Conservation (phyloP, 2,888 invertebrate species). For the Myopa tessellatipennis region DNA sequence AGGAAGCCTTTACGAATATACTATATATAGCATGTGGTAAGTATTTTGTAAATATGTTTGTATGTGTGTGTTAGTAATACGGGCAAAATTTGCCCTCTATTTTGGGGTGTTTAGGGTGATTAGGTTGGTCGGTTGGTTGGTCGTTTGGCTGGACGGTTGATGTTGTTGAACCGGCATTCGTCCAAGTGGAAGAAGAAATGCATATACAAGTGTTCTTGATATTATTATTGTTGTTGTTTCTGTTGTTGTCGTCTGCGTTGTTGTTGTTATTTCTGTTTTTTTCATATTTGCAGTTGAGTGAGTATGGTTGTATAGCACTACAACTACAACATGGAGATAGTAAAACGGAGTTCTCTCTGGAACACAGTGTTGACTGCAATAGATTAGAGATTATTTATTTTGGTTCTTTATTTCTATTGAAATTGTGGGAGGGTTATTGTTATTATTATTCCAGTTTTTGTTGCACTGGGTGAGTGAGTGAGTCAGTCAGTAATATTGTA, state of each 20-base stretch:
- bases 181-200: constrained; percentile 31
- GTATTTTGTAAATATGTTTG: neutral
- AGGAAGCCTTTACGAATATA: neutral
- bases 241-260: constrained; percentile 27
- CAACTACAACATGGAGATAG: neutral
- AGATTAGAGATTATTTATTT: constrained; percentile 23
- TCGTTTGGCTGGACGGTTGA: constrained; percentile 31
- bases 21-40: neutral
- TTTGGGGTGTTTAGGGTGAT: constrained; percentile 42
- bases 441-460: neutral
- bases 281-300: neutral
- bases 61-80: neutral
- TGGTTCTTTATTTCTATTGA: neutral
- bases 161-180: constrained; percentile 53
- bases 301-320: neutral
- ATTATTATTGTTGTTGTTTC: constrained; percentile 29
- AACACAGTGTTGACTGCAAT: constrained; percentile 15
- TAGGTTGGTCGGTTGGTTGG: constrained; percentile 18
- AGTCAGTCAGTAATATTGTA: constrained; percentile 34
- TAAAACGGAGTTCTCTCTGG: neutral
- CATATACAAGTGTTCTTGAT: constrained; percentile 12
- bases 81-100: constrained; percentile 9
- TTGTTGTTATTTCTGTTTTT: constrained; percentile 18
- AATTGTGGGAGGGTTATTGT: constrained; percentile 10
- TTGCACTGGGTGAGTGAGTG: constrained; percentile 34